Base-by-base conservation (phyloP, 2,113 vertebrate species). In the Tyto alba region DNA sequence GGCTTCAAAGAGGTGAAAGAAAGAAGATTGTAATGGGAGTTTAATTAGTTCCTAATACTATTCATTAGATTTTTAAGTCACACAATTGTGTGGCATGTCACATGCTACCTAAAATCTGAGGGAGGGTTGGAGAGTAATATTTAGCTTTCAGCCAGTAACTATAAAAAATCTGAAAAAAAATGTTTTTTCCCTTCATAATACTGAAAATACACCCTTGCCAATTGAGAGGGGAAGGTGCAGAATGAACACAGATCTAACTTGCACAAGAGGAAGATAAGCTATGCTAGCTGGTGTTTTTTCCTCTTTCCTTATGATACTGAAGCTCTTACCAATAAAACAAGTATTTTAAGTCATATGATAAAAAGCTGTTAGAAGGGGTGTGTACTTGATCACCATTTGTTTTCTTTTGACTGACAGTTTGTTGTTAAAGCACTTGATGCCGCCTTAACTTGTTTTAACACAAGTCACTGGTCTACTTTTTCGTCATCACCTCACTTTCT, bases 391-490 rank as follows among this genome's bases (percentile, higher is more conserved):
- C 22, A 40, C 20, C 20, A 12, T n/a, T n/a, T 74, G 10, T 56
- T 86, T 69, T 68, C 30, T 8, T 63, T 30, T 86, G 36, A 66
- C 19, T 17, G 19, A 52, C 38, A 57, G 7, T 59, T 43, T 64
- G 13, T n/a, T 7, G 3, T 68, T 48, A 63, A 79, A 89, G 45
- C 13, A n/a, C 36, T 48, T 19, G 20, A 47, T 26, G 50, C 9
- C 88, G 95, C 97, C 97, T 98, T 98, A 87, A 98, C 95, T 67
- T 56, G 19, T 68, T 71, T 76, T 29, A 55, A 43, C 53, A 16
- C 88, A 98, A 98, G 56, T 98, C 53, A 92, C 68, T 3, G 96
- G 97, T 34, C 11, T 92, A 10, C 12, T 94, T 13, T 98, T 98
- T 80, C 8, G 93, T 38, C 86, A 98, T 26, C 97, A 98, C 14